Evolutionary conservation across 2,888 invertebrate species (phyloP).

Genomic region (Lithosia quadra): DNA sequence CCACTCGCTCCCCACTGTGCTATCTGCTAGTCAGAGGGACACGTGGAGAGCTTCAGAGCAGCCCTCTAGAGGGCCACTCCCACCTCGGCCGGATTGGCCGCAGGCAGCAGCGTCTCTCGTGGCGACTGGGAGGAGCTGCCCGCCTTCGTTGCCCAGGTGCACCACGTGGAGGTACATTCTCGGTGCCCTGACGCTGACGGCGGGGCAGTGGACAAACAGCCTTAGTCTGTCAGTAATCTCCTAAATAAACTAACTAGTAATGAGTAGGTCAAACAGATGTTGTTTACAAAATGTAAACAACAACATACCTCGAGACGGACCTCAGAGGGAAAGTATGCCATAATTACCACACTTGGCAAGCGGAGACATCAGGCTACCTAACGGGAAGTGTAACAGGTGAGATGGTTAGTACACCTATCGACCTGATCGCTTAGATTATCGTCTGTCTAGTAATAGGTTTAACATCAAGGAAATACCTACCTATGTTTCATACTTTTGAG

Average conservation of each 20-base stretch:
- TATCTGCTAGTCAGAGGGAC: too few species aligned
- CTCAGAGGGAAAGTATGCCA: constrained; percentile 31
- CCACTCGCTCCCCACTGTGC: too few species aligned
- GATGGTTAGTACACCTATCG: constrained; percentile 14
- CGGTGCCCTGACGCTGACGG: too few species aligned
- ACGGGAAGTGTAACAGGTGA: constrained; percentile 24
- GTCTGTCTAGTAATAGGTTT: background rate
- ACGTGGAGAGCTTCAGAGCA: too few species aligned
- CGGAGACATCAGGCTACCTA: constrained; percentile 9
- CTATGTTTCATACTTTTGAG: background rate
- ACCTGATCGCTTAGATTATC: constrained; percentile 8
- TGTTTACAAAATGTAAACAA: constrained; percentile 23
- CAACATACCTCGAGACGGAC: constrained; percentile 19
- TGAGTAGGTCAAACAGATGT: constrained; percentile 16
- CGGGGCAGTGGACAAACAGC: too few species aligned
- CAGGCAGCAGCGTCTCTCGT: too few species aligned
- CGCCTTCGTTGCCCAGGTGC: too few species aligned
- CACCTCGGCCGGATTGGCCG: too few species aligned
- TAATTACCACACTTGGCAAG: constrained; percentile 30
- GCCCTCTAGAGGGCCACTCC: too few species aligned
- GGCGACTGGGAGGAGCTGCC: too few species aligned
- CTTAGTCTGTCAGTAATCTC: background rate
- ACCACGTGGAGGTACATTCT: too few species aligned
- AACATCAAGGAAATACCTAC: background rate
- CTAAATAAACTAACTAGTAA: constrained; percentile 4